Evolutionary conservation across 2,888 invertebrate genomes (phyloP), one percentile per base, ranked within the genome.

Genomic region (Galerucella calmariensis): DNA sequence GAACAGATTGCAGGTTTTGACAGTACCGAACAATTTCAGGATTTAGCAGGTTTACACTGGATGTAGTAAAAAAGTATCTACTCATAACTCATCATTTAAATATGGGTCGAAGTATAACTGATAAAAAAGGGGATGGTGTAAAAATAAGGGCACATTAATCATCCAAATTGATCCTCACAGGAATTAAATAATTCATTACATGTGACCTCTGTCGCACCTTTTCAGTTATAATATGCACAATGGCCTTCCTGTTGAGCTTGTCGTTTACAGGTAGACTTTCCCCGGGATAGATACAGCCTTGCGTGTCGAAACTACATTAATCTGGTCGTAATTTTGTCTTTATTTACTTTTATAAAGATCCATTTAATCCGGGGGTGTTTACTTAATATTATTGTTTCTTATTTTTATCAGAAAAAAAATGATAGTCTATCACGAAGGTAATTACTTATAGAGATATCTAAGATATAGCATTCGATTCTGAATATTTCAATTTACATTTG

Each of bases 131-230:
- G 51, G 51, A 12, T 14, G 14, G 48, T 12, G 5, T 46, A 11
- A 51, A 1, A 51, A 51, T 12, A n/a, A 51, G n/a, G n/a, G 12
- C 12, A 4, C 14, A 51, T 51, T 51, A 51, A 51, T 51, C 2
- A 51, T n/a, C 14, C n/a, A n/a, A 51, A 14, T 51, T n/a, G 12
- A 51, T 51, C n/a, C 51, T n/a, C 51, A n/a, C 14, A 9, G 48
- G 48, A 48, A 67, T 8, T 8, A 53, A 67, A 67, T 27, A 20
- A 46, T 51, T 67, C 8, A 67, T 51, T 51, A 53, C 67, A 11
- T 14, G 51, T 62, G 44, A 62, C 41, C 44, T 41, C 41, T 69
- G 58, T 69, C 69, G 35, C 69, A 51, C 69, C 69, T 61, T 69
- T 51, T n/a, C n/a, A 51, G 35, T 51, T 46, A 41, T 35, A 62